Evolutionary conservation across 2,797 vertebrate species (phyloP).

Genomic region (Chrysocyon brachyurus): DNA sequence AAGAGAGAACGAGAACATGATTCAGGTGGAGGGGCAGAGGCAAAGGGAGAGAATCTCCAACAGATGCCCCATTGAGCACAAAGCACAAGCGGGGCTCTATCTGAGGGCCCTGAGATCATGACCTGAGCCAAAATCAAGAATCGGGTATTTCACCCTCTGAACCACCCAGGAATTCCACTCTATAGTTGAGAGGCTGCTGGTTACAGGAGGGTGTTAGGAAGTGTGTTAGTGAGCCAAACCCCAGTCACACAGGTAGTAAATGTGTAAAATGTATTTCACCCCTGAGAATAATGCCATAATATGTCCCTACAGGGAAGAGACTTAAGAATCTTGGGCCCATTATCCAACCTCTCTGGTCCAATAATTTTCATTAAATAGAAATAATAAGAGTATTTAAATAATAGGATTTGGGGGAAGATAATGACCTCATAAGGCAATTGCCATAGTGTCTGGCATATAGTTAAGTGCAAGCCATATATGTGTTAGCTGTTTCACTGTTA

Average conservation of each 20-base stretch:
- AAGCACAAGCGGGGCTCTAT: neutral
- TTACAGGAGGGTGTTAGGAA: neutral
- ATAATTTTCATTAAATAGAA: neutral
- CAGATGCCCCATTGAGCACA: neutral
- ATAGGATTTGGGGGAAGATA: neutral
- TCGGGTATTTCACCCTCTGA: neutral
- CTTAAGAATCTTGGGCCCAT: neutral
- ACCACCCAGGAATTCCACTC: neutral
- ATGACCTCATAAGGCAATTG: neutral
- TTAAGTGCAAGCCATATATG: neutral
- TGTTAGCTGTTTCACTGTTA: neutral
- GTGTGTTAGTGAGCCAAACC: neutral
- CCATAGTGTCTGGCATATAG: neutral
- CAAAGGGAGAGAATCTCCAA: neutral
- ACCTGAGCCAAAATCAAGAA: neutral
- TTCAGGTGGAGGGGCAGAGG: neutral
- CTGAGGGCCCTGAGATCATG: neutral
- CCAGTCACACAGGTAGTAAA: neutral
- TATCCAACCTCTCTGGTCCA: neutral
- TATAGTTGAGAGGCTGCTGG: no score
- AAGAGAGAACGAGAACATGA: neutral
- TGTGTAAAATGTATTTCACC: neutral
- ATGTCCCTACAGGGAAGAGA: neutral
- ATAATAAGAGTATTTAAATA: neutral
- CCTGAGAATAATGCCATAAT: rapidly evolving